Conservation (phyloP, 2,888 invertebrate genomes). For the Sphinx pinastri region DNA sequence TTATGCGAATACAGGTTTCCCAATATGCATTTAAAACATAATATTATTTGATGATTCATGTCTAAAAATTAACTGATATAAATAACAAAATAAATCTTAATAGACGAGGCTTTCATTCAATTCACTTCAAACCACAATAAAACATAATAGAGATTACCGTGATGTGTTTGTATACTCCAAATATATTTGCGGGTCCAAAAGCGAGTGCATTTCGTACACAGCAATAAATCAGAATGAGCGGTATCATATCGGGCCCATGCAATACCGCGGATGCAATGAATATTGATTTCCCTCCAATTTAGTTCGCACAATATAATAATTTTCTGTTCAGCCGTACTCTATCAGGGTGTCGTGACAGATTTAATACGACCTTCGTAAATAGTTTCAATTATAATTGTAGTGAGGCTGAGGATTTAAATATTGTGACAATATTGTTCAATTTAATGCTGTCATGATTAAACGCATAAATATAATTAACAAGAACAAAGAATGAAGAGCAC, state of each 20-base stretch:
- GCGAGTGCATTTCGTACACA: slow-evolving; percentile 32
- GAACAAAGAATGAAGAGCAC: too few relatives aligned
- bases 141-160: slow-evolving; percentile 9
- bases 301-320: slow-evolving; percentile 26
- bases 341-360: slow-evolving; percentile 12
- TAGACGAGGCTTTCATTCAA: neutral
- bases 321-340: slow-evolving; percentile 19
- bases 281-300: slow-evolving; percentile 70
- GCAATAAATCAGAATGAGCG: slow-evolving; percentile 69
- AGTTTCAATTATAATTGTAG: neutral
- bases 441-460: neutral
- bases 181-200: slow-evolving; percentile 19
- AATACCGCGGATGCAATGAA: slow-evolving; percentile 64
- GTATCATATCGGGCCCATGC: slow-evolving; percentile 62
- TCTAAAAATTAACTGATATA: neutral
- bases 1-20: too few relatives aligned
- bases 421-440: neutral
- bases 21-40: too few relatives aligned
- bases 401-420: neutral
- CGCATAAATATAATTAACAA: too few relatives aligned
- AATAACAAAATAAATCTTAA: neutral
- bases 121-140: neutral
- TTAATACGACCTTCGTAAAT: slow-evolving; percentile 4
- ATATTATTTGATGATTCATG: neutral
- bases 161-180: neutral